Evolutionary conservation across 2,113 vertebrate species (phyloP).

Genomic region (Brachyhypopomus gauderio): DNA sequence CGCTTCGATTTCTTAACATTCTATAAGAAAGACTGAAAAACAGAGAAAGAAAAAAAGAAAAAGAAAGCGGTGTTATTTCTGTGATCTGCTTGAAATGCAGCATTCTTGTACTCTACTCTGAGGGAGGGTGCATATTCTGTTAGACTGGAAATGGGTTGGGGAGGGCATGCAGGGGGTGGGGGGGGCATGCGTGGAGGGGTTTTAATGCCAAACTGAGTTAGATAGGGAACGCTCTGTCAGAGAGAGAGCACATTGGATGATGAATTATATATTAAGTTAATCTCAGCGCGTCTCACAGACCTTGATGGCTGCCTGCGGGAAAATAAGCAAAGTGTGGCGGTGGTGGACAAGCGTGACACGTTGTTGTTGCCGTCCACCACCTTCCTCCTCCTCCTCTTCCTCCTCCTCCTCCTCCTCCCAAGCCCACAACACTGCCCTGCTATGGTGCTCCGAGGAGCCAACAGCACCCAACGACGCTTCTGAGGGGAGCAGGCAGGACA

Average conservation of each 20-base stretch:
- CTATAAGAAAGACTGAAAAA: constrained; percentile 16
- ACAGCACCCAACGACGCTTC: neutral
- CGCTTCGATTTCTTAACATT: constrained; percentile 4
- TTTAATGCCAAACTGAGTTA: constrained; percentile 56
- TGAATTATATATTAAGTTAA: constrained; percentile 58
- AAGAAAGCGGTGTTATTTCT: neutral
- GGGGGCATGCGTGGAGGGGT: constrained; percentile 17
- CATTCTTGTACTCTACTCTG: constrained; percentile 18
- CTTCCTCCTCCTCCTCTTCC: no score
- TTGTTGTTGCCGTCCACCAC: neutral
- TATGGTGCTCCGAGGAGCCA: constrained; percentile 1
- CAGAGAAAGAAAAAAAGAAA: neutral
- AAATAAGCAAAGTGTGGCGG: constrained; percentile 50
- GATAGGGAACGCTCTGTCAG: constrained; percentile 41
- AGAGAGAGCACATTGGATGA: constrained; percentile 45
- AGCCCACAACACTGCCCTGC: constrained; percentile 13
- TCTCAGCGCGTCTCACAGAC: constrained; percentile 54
- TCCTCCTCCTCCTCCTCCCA: constrained; percentile 26
- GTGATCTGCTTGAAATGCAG: constrained; percentile 31
- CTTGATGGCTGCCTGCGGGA: constrained; percentile 51
- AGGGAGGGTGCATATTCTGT: constrained; percentile 34
- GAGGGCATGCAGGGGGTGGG: neutral
- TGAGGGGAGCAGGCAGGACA: constrained; percentile 28
- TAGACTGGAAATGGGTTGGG: constrained; percentile 48
- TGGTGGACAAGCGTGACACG: constrained; percentile 45